Evolutionary conservation across 92 coral and sea anemone species (phyloP).

Genomic region (Scolanthus callimorphus): DNA sequence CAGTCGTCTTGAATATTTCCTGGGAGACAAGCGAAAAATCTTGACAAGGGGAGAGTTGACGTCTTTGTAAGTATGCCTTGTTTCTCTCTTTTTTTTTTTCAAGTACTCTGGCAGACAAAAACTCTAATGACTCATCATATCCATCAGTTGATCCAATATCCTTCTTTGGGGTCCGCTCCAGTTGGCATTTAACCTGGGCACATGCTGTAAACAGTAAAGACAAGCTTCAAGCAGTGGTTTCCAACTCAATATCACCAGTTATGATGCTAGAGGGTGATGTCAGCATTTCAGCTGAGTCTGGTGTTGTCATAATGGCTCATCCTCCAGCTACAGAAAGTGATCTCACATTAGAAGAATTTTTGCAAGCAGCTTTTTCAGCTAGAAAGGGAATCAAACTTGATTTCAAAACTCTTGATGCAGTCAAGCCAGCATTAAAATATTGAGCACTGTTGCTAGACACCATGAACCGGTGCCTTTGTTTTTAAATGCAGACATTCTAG

Average conservation of each 20-base stretch:
- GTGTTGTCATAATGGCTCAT: slow-evolving; percentile 87
- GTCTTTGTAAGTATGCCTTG: too few species aligned
- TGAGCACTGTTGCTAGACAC: slow-evolving; percentile 28
- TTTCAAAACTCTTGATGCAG: slow-evolving; percentile 58
- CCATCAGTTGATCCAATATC: too few species aligned
- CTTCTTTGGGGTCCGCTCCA: background rate
- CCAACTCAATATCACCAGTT: slow-evolving; percentile 16
- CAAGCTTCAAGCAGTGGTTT: slow-evolving; percentile 46
- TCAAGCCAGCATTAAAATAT: slow-evolving; percentile 71
- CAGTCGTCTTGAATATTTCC: too few species aligned
- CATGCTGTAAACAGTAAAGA: slow-evolving; percentile 82
- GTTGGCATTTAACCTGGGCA: slow-evolving; percentile 67
- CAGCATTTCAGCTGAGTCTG: slow-evolving; percentile 36
- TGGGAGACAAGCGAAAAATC: too few species aligned
- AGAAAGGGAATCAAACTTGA: slow-evolving; percentile 82
- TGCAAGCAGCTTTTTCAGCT: slow-evolving; percentile 48
- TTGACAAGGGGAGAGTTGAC: too few species aligned
- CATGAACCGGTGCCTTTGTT: slow-evolving; percentile 48
- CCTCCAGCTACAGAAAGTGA: slow-evolving; percentile 85
- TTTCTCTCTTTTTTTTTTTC: too few species aligned
- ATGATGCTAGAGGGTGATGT: slow-evolving; percentile 97
- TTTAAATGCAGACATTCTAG: slow-evolving; percentile 83
- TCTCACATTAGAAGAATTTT: slow-evolving; percentile 63
- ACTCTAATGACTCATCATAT: too few species aligned
- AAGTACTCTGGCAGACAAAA: background rate